Base-by-base conservation (phyloP, 2,888 invertebrate species). In the Cristatella mucedo region DNA sequence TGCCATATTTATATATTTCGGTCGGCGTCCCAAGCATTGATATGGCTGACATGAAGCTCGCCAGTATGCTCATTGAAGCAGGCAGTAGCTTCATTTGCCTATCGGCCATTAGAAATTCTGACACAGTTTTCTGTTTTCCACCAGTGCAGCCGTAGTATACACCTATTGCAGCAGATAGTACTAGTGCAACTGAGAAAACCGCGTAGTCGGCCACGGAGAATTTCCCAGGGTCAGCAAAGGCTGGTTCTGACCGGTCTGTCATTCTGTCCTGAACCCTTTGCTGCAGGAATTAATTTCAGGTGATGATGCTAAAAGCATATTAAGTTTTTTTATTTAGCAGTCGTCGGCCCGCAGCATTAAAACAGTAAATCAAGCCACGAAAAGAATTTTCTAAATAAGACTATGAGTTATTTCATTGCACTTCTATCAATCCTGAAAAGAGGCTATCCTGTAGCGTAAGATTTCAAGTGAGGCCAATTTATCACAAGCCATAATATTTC, bases 71-170 rank as follows among this genome's bases (percentile, higher is more conserved):
- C 48, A 63, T 52, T 16, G 61, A 55, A 11, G 62, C 60, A 11
- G 65, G 63, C 32, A 63, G 51, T 26, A 61, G 53, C 26, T 55
- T 49, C 55, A 64, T 57, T 13, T 53, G 49, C 31, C 61, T 50
- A 29, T 60, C 48, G 6, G 62, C 65, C 30, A 64, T 56, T 16
- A 66, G 51, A 33, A 63, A 56, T 43, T 66, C 63, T 31, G 53
- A 53, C 18, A 59, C 61, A 4, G 62, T 79, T 64, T 49, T 76
- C 57, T 71, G 67, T 49, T 68, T 70, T 51, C 67, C 49, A 20
- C 52, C 71, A 21, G 69, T 70, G 52, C 73, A 72, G 55, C 73
- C 65, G 53, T 59, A 61, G 44, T 56, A 63, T 13, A 63, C 40
- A 1, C 66, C 51, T 30, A 50, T 48, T n/a, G 42, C 44, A 20